Conservation (phyloP, 2,113 vertebrate species). For the Bufo gargarizans region DNA sequence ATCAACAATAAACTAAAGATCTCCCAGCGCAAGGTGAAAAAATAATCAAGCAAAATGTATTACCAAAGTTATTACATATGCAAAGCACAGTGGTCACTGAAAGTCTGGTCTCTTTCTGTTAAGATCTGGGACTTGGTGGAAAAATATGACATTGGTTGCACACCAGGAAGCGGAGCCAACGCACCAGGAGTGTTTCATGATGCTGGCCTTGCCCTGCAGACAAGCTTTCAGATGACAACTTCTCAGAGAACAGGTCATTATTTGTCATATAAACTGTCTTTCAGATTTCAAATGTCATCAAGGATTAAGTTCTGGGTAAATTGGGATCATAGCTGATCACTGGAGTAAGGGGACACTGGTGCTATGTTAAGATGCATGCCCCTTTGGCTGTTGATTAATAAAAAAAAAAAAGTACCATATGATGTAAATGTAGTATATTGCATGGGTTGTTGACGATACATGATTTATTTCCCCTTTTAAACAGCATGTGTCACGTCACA, state of each 20-base stretch:
- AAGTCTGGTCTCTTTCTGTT: rapidly evolving
- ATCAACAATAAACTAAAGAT: conserved; percentile 73
- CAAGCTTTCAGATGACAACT: conserved; percentile 65
- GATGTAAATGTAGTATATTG: too few species aligned
- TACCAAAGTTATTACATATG: background rate
- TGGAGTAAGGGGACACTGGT: too few species aligned
- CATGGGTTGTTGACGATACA: too few species aligned
- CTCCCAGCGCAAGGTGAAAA: conserved; percentile 65
- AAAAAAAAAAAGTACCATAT: too few species aligned
- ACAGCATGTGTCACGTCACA: too few species aligned
- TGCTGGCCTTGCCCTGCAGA: conserved; percentile 77
- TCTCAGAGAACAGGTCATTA: conserved; percentile 65
- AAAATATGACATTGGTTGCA: conserved; percentile 82
- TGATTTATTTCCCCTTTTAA: too few species aligned
- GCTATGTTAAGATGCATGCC: too few species aligned
- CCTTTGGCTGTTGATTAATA: too few species aligned
- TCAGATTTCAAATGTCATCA: too few species aligned
- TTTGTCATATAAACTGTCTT: too few species aligned
- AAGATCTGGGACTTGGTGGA: conserved; percentile 87
- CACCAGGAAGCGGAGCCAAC: conserved; percentile 76
- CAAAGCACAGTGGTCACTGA: conserved; percentile 59
- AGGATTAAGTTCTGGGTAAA: too few species aligned
- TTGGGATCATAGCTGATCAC: too few species aligned
- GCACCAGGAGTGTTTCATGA: conserved; percentile 77
- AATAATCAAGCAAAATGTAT: background rate